Conservation (phyloP, 2,888 invertebrate species). For the Noctua comes region DNA sequence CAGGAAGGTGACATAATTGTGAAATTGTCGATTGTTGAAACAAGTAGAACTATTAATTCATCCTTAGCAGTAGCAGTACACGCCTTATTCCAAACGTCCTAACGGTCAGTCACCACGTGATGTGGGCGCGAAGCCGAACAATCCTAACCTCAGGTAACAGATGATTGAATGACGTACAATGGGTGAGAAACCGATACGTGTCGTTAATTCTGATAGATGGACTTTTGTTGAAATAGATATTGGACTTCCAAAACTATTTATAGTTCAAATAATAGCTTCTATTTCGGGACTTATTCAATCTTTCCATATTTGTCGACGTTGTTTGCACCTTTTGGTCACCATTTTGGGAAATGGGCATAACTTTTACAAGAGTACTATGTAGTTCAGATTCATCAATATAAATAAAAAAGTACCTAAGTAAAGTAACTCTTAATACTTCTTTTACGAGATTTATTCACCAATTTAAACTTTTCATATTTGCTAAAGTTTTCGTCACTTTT, state of each 20-base stretch:
- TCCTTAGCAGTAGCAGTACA: not conserved
- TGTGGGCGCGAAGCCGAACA: not conserved
- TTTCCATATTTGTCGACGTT: not conserved
- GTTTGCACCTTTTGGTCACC: not conserved
- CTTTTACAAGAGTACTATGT: not conserved
- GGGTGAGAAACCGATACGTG: not conserved
- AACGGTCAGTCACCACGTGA: constrained; percentile 21
- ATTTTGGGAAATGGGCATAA: not conserved
- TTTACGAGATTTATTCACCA: not conserved
- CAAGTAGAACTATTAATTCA: not conserved
- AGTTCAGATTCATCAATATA: not conserved
- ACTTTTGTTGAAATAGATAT: not conserved
- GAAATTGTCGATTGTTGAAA: not conserved
- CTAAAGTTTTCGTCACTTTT: not conserved
- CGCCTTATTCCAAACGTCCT: constrained; percentile 9
- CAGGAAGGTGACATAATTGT: not conserved
- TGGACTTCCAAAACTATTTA: not conserved
- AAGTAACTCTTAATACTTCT: not conserved
- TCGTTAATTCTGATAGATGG: not conserved
- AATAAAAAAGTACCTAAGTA: not conserved
- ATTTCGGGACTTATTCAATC: not conserved
- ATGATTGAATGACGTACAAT: constrained; percentile 3
- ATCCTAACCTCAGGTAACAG: not conserved
- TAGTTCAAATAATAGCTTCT: not conserved
- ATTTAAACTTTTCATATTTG: not conserved